Base-by-base conservation (phyloP, 2,888 invertebrate genomes). In the Drosophila cognata region DNA sequence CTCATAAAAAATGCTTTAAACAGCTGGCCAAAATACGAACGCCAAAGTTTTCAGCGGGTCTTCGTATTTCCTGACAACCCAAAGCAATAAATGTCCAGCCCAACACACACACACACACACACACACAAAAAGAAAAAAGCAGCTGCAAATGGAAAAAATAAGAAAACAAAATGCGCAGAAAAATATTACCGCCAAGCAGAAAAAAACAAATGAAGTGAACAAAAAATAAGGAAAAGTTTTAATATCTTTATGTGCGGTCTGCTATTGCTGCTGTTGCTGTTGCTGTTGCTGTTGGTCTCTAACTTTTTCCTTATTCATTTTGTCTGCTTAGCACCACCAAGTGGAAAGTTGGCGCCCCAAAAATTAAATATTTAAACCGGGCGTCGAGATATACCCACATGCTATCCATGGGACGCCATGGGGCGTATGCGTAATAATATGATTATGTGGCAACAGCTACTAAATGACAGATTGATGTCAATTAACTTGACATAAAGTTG, bases 391-490 rank as follows among this genome's bases (percentile, higher is more conserved):
- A 25, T n/a, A 38, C 71, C 57, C 48, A 31, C 52, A 59, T 77
- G 77, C 18, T 48, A 31, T 59, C 51, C 68, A 25, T 41, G 33
- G 56, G 51, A 51, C 58, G 71, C 76, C 86, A 74, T 36, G 74
- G 84, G 86, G 86, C 84, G 84, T 83, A 86, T 88, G 77, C 81
- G 79, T 77, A 81, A 85, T 85, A 88, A 85, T 86, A 83, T 81
- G 86, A 84, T 88, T 86, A 83, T 82, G 81, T 83, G 72, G 71
- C 83, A 77, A 81, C 81, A 69, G 73, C 69, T 65, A 70, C 77
- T 74, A 83, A 83, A 79, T 88, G 84, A 88, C 85, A 88, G 84
- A 85, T 85, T 86, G 88, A 83, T 83, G 88, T 88, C 85, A 88
- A 88, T 88, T 85, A 83, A 76, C 77, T 85, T 88, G 80, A 74